Evolutionary conservation across 2,888 invertebrate species (phyloP), one percentile per base, ranked within the genome.

Genomic region (Epirrhoe alternata): DNA sequence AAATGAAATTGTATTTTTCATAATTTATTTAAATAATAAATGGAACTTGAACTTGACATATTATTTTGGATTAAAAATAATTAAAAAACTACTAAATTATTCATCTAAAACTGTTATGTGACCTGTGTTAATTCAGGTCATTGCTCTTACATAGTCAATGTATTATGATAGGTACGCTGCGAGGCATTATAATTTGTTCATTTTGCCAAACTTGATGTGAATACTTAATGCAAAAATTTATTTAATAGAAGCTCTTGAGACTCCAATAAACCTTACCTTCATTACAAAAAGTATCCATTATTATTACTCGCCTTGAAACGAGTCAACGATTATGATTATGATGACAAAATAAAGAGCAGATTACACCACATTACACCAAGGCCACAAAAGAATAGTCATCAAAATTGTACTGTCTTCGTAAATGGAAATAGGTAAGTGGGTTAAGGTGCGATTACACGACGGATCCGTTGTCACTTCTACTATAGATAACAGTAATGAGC

Each of bases 371-470:
- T n/a, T n/a, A n/a, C n/a, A 24, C 24, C 24, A 24, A 47, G 47
- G 47, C 5, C 7, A 47, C 24, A 24, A 35, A 35, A 35, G 10
- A 47, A 14, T 47, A 47, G 47, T 47, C 47, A 47, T 47, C 47
- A 47, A 47, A 47, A 16, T 47, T 1, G 16, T 47, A 47, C 47
- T 6, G 17, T 16, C 49, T 7, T 49, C 12, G 31, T 70, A 60
- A 71, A 74, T 74, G 62, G 51, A 74, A 74, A 63, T 76, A 58
- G 79, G 75, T 68, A 69, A 80, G 53, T 75, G 55, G 79, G 82
- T 78, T 76, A 78, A 64, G 61, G 71, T 62, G 66, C 53, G 66
- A 68, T 68, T 62, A 69, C 61, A 69, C 72, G 57, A 56, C 35
- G 31, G 60, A 71, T 73, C 73, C 69, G 54, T 72, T 69, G 64